Evolutionary conservation across 2,888 invertebrate genomes (phyloP).

Genomic region (Teinopalpus imperialis): DNA sequence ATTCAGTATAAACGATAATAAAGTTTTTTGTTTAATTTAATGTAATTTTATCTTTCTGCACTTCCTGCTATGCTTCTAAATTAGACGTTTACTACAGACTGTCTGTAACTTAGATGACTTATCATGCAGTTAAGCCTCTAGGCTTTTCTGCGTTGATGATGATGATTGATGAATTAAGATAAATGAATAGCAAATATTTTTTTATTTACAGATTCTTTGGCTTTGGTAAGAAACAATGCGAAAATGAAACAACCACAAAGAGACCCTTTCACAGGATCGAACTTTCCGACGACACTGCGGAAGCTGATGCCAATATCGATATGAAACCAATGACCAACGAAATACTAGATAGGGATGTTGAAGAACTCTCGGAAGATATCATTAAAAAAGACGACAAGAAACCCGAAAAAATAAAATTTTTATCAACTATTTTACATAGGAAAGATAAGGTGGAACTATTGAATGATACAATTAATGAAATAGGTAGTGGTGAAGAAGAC

Average conservation of each 20-base stretch:
- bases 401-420: constrained; percentile 65
- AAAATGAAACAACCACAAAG: constrained; percentile 39
- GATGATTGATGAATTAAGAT: too few species aligned
- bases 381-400: constrained; percentile 49
- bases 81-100: too few species aligned
- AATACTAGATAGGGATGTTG: constrained; percentile 55
- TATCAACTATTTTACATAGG: constrained; percentile 52
- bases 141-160: too few species aligned
- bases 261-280: constrained; percentile 50
- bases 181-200: too few species aligned
- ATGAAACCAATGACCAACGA: constrained; percentile 51
- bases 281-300: constrained; percentile 47
- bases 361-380: constrained; percentile 57
- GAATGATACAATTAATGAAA: constrained; percentile 37
- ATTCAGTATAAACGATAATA: too few species aligned
- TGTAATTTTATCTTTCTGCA: too few species aligned
- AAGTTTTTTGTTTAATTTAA: too few species aligned
- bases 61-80: too few species aligned
- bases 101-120: too few species aligned
- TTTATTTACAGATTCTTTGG: constrained; percentile 58
- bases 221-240: constrained; percentile 42
- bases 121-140: too few species aligned
- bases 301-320: constrained; percentile 38
- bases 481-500: constrained; percentile 40
- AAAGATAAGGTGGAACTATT: constrained; percentile 33